Percentiles rank a stretch among this genome's conserved stretches.
Evolutionary conservation across 2,113 vertebrate genomes (phyloP).

Genomic region (Benitochromis conjunctus): DNA sequence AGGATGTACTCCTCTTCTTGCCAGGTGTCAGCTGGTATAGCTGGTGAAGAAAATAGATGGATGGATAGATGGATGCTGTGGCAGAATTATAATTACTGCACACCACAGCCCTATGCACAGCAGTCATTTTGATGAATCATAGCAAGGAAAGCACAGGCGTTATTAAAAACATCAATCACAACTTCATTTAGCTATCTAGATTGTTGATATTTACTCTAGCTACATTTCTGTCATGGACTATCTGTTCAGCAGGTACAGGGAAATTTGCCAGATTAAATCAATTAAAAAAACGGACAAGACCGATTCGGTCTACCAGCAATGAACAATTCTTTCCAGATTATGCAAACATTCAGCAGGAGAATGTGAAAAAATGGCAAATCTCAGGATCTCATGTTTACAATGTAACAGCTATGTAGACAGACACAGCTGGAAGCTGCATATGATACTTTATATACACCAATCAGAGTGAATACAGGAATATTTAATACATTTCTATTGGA

Average conservation of each 20-base stretch:
- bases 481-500: not conserved
- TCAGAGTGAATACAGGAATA: not conserved
- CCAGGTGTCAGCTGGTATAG: not conserved
- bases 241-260: not conserved
- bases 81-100: not conserved
- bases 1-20: not conserved
- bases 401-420: not conserved
- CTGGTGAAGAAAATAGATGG: not conserved
- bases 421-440: not conserved
- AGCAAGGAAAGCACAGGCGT: not conserved
- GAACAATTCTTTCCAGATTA: slow-evolving; percentile 1
- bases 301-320: not conserved
- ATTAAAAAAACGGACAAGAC: not conserved
- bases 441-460: not conserved
- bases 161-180: not conserved
- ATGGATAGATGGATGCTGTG: not conserved
- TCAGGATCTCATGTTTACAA: not conserved
- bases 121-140: not conserved
- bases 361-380: not conserved
- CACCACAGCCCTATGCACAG: not conserved
- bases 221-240: not conserved
- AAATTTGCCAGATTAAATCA: not conserved
- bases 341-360: not conserved
- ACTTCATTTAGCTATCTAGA: not conserved
- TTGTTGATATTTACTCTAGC: not conserved